Base-by-base conservation (phyloP, 2,888 invertebrate genomes). In the Metalampra italica region DNA sequence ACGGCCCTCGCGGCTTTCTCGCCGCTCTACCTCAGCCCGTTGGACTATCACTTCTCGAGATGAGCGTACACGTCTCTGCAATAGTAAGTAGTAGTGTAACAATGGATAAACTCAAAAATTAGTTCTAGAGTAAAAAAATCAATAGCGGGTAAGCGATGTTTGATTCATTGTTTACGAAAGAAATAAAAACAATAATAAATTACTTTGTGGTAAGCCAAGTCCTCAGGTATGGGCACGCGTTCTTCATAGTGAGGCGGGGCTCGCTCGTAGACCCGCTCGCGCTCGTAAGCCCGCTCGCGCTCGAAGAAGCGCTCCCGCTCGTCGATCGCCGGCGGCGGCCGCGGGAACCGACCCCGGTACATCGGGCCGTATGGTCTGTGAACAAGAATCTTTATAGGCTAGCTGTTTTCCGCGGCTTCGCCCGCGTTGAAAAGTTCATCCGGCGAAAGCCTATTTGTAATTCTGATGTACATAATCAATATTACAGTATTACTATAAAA, bases 31-130 rank as follows among this genome's bases (percentile, higher is more conserved):
- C 46, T 85, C 87, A 0, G 92, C 93, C 29, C 95, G 91, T 74
- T 95, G 95, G 0, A 95, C 94, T 56, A 94, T 95, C 1, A 95
- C 95, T 72, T 94, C 72, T 49, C 82, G 72, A 9, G 79, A 68
- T 1, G 94, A 92, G 5, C 94, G 90, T 52, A 92, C 77, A 44
- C 91, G 91, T 7, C 92, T 80, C 81, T 87, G 55, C 39, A 38
- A 43, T 32, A 9, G 12, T 3, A 4, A 46, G 9, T 22, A 22
- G n/a, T n/a, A n/a, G n/a, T n/a, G n/a, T n/a, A n/a, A n/a, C n/a
- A 22, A 22, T 22, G 22, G 22, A 22, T 22, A 22, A 22, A 22
- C 22, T 22, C 22, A 22, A 22, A 22, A 22, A 22, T n/a, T n/a
- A 22, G 22, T 3, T 3, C 22, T 5, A 22, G 5, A 22, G 5